Evolutionary conservation across 2,888 invertebrate genomes (phyloP), one percentile per base, ranked within the genome.

Genomic region (Chelonus formosanus): DNA sequence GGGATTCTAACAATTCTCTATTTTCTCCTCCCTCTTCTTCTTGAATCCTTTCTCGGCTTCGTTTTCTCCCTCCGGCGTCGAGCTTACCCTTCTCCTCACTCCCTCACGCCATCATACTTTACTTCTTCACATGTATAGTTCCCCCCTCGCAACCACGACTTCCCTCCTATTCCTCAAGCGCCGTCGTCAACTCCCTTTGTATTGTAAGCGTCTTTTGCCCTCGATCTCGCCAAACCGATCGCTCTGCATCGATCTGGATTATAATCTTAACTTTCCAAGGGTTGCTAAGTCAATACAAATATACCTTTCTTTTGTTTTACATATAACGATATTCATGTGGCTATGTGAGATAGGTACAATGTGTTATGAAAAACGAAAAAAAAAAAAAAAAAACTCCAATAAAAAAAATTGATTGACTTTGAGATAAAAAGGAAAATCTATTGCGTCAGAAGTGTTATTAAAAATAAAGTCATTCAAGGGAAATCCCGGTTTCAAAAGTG

Each of bases 1-100:
- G 59, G 65, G 60, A 54, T 62, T 44, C 44, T 60, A 65, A 60
- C 65, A 48, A 65, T 55, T 67, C 67, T 44, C 55, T 62, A 32
- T 43, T 52, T 60, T 34, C 36, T 54, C 43, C 59, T 52, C 47
- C 54, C 58, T 40, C 61, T 65, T 61, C 59, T 65, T 62, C 58
- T 45, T 31, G 10, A 7, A 50, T 57, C n/a, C 43, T 52, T 57
- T 50, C 50, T 57, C 58, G 52, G 57, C 64, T 52, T 58, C 58
- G 5, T 57, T 34, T 20, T 60, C 55, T 60, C 60, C 34, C 34
- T 43, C 32, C 43, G 34, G 32, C 62, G 54, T 62, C 45, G 36
- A 44, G 34, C 40, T 55, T 62, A 54, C 54, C 54, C 54, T 62
- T 54, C 44, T 54, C 44, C 32, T 59, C 36, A 36, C 7, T 10